Conservation (phyloP, 2,113 vertebrate genomes). For the Nyctereutes procyonoides region DNA sequence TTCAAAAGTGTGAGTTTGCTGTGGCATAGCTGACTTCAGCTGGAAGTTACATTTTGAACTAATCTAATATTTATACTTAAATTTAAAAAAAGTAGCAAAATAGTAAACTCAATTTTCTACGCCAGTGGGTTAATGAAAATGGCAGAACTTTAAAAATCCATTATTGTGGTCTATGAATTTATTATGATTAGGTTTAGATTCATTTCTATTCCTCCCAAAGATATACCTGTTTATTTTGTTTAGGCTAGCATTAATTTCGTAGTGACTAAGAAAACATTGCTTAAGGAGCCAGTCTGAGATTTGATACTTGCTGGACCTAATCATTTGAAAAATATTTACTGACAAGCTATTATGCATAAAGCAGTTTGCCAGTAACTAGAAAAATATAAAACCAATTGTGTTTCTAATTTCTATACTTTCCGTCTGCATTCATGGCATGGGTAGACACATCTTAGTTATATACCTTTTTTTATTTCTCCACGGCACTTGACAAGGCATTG, state of each 20-base stretch:
- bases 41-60: conserved; percentile 20
- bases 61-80: conserved; percentile 8
- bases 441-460: background rate
- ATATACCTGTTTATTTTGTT: conserved; percentile 23
- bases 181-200: conserved; percentile 28
- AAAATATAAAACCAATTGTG: background rate
- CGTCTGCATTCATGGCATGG: background rate
- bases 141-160: conserved; percentile 29
- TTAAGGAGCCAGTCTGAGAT: background rate
- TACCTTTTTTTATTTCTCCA: background rate
- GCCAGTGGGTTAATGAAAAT: conserved; percentile 27
- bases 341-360: background rate
- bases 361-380: background rate
- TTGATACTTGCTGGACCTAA: background rate
- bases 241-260: background rate
- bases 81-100: conserved; percentile 29
- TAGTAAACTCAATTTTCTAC: background rate
- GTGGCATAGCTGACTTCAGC: background rate
- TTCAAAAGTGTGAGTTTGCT: background rate
- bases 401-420: background rate
- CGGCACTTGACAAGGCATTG: background rate
- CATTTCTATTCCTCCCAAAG: background rate
- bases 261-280: background rate
- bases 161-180: conserved; percentile 53
- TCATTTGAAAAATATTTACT: conserved; percentile 45